phyloP scores from a whole-genome alignment of 2,113 vertebrate species.

The Ellobius talpinus region DNA sequence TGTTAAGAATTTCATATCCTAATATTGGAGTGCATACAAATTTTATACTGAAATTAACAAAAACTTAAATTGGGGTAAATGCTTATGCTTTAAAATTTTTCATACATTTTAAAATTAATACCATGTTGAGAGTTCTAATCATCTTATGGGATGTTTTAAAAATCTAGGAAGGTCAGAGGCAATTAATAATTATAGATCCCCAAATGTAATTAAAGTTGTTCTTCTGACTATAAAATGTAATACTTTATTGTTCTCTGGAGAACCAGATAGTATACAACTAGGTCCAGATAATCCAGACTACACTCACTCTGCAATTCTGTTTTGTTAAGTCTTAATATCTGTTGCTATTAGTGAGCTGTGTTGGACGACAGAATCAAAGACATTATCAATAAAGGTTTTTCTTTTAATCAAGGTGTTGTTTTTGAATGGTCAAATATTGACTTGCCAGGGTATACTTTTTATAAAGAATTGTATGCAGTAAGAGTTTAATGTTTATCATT shows the following conservation, averaged over 20 bases:
- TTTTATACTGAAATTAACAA: constrained; percentile 46
- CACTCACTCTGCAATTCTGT: constrained; percentile 4
- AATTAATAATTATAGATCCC: constrained; percentile 6
- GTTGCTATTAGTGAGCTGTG: constrained; percentile 44
- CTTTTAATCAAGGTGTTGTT: constrained; percentile 53
- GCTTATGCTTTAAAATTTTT: constrained; percentile 43
- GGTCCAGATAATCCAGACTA: constrained; percentile 56
- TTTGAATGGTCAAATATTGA: constrained; percentile 46
- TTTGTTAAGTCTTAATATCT: constrained; percentile 37
- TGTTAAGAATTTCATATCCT: constrained; percentile 21
- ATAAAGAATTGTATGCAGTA: neutral
- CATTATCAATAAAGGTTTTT: constrained; percentile 42
- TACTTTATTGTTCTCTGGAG: constrained; percentile 45
- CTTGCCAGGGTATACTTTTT: neutral
- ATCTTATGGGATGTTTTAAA: constrained; percentile 38
- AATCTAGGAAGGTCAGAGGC: constrained; percentile 22
- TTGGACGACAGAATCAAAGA: constrained; percentile 39
- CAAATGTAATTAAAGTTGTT: constrained; percentile 67
- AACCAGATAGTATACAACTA: constrained; percentile 1
- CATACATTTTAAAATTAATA: constrained; percentile 23
- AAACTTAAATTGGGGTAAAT: neutral
- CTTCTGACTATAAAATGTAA: neutral
- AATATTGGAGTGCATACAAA: neutral
- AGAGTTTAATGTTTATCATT: constrained; percentile 17
- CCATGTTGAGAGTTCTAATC: constrained; percentile 15